Evolutionary conservation across 2,113 vertebrate species (phyloP).

Genomic region (Erythrocebus patas): DNA sequence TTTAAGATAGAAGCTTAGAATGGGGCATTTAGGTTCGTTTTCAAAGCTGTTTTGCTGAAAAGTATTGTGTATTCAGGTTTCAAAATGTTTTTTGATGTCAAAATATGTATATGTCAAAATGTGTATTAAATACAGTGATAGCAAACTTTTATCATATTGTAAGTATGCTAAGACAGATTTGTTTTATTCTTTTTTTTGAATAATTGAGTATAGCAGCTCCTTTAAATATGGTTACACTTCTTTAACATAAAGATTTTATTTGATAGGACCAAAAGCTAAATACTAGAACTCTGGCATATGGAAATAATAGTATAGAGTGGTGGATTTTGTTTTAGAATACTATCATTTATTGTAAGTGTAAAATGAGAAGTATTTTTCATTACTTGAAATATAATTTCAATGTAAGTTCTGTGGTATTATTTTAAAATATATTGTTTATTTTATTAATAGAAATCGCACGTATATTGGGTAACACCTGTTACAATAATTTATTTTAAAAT

Average conservation of each 20-base stretch:
- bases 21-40: conserved; percentile 8
- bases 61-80: conserved; percentile 25
- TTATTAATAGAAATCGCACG: conserved; percentile 19
- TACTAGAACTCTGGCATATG: conserved; percentile 2
- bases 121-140: conserved; percentile 36
- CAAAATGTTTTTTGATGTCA: conserved; percentile 41
- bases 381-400: background rate
- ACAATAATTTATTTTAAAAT: conserved; percentile 6
- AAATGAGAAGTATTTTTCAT: conserved; percentile 36
- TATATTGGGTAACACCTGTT: background rate
- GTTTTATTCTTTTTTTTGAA: conserved; percentile 41
- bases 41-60: conserved; percentile 43
- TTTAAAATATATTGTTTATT: conserved; percentile 36
- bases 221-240: conserved; percentile 52
- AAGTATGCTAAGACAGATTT: conserved; percentile 53
- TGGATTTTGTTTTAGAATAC: conserved; percentile 24
- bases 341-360: conserved; percentile 37
- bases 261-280: conserved; percentile 23
- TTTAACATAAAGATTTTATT: conserved; percentile 32
- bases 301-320: conserved; percentile 3
- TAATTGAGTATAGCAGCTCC: conserved; percentile 67
- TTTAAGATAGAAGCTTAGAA: background rate
- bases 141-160: conserved; percentile 40
- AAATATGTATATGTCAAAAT: background rate
- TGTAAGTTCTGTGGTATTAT: background rate